Base-by-base conservation (phyloP, 2,113 vertebrate genomes). In the Poeciliopsis retropinna region DNA sequence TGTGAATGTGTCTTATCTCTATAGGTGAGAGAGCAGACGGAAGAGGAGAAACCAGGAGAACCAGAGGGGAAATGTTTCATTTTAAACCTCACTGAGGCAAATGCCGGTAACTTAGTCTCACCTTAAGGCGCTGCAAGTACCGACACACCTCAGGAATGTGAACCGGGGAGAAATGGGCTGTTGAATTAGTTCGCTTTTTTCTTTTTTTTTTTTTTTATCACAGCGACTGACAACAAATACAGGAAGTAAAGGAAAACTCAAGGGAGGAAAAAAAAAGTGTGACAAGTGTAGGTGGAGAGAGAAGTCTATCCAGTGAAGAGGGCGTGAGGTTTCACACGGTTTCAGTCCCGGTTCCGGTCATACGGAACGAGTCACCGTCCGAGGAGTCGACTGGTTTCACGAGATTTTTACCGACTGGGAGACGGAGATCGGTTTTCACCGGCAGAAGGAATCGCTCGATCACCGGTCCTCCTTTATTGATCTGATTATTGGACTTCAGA, bases 111-210 rank as follows among this genome's bases (percentile, higher is more conserved):
- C 41, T 70, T 32, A 39, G 75, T 75, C 78, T 88, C 63, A 17
- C 51, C 69, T 31, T 3, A 0, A 73, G 79, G 78, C 44, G 2
- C 60, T 28, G 60, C 86, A 62, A 65, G 81, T 72, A 28, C 41
- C 0, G 81, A 82, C 89, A 88, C 84, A 82, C 84, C 78, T 64
- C 67, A 60, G 91, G 91, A 89, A 92, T 91, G 85, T 51, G 19
- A 30, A 5, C 0, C 17, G 15, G 54, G n/a, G 29, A 68, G 57
- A n/a, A 13, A 8, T 11, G 10, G 19, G 3, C 14, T 72, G 3
- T 4, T 14, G 14, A 70, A 2, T 41, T 41, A 14, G 39, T 41
- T 8, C 5, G 4, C 30, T 31, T 6, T 5, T 62, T 34, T 34
- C 2, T 34, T 34, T 10, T 9, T 7, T 62, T 37, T 37, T 37